A percentile compares a stretch with the other conserved stretches of the same genome.
Evolutionary conservation across 2,888 invertebrate species (phyloP).

Genomic region (Drosophila atroscutellata): DNA sequence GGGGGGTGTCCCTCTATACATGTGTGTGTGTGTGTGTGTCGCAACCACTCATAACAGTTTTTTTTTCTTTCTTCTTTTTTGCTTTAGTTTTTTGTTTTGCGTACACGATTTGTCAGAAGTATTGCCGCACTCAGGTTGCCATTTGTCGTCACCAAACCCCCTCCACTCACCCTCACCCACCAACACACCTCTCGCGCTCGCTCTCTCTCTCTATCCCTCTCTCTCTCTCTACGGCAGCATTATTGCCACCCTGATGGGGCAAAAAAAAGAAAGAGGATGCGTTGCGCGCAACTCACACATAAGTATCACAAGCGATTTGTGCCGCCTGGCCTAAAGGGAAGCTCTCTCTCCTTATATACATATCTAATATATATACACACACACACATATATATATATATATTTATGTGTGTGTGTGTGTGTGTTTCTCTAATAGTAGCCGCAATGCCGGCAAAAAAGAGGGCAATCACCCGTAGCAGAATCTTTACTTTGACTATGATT

Average conservation of each 20-base stretch:
- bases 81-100: constrained; percentile 32
- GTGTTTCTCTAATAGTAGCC: constrained; percentile 46
- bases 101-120: constrained; percentile 71
- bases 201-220: constrained; percentile 1
- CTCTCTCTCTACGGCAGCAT: background rate
- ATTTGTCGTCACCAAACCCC: constrained; percentile 61
- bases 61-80: constrained; percentile 19
- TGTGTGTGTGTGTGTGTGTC: constrained; percentile 24
- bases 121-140: constrained; percentile 71
- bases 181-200: background rate
- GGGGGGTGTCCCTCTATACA: constrained; percentile 1
- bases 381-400: constrained; percentile 7
- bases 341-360: constrained; percentile 21
- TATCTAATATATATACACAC: constrained; percentile 17
- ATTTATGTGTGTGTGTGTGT: background rate
- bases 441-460: constrained; percentile 68
- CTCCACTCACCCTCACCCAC: background rate
- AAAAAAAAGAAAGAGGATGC: constrained; percentile 63
- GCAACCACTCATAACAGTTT: constrained; percentile 48
- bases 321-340: constrained; percentile 43
- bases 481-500: constrained; percentile 51
- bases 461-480: constrained; percentile 77
- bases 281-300: constrained; percentile 69
- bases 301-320: constrained; percentile 59
- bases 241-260: constrained; percentile 44